phyloP scores from a whole-genome alignment of 1,140 invertebrate genomes.

The Megalonaias nervosa region DNA sequence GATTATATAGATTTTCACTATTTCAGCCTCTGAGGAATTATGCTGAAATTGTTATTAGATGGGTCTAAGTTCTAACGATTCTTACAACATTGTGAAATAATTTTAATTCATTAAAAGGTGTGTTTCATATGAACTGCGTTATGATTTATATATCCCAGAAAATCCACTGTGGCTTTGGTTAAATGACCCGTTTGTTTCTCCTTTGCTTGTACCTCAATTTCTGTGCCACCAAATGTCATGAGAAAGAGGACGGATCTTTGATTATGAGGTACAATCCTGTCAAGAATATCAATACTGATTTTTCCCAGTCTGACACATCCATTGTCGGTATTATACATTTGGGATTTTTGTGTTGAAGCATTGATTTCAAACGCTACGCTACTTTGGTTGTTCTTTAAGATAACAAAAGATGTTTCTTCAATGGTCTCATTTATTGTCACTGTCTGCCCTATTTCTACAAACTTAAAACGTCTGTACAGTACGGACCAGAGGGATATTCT shows the following conservation, averaged over 20 bases:
- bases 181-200: constrained; percentile 11
- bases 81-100: too few relatives aligned
- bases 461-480: constrained; percentile 23
- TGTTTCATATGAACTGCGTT: too few relatives aligned
- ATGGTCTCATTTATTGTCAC: constrained; percentile 4
- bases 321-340: too few relatives aligned
- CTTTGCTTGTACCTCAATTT: constrained; percentile 14
- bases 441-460: constrained; percentile 16
- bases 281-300: constrained; percentile 13
- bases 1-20: too few relatives aligned
- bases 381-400: constrained; percentile 9
- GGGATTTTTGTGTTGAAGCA: constrained; percentile 8
- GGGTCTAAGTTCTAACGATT: too few relatives aligned
- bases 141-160: too few relatives aligned
- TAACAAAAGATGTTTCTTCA: background rate
- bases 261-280: too few relatives aligned
- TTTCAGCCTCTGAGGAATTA: too few relatives aligned
- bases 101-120: too few relatives aligned
- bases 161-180: constrained; percentile 19
- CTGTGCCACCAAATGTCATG: constrained; percentile 24
- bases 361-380: constrained; percentile 16
- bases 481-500: background rate
- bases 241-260: constrained; percentile 4
- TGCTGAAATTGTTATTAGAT: too few relatives aligned
- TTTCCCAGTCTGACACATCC: constrained; percentile 16